phyloP scores from a whole-genome alignment of 2,113 vertebrate genomes.

The Copsychus sechellarum region DNA sequence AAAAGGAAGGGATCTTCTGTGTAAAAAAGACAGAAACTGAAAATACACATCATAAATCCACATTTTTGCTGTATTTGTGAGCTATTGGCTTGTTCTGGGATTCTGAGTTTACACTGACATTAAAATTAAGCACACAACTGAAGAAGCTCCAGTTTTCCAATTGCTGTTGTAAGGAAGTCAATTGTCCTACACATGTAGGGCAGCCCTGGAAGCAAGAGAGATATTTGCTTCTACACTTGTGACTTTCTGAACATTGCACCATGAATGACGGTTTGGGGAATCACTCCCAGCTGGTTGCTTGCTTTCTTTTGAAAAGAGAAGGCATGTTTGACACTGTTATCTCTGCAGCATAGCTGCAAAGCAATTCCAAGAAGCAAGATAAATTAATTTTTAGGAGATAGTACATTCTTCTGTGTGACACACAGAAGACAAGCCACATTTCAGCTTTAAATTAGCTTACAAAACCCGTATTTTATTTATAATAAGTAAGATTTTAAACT shows the following conservation, averaged over 20 bases:
- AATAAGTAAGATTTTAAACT: neutral
- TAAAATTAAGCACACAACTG: neutral
- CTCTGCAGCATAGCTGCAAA: neutral
- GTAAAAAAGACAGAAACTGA: neutral
- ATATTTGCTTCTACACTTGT: neutral
- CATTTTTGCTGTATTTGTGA: neutral
- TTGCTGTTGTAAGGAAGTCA: neutral
- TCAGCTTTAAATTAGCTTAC: neutral
- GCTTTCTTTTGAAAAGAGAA: neutral
- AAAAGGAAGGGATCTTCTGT: neutral
- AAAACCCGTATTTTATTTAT: neutral
- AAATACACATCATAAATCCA: neutral
- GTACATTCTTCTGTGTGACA: neutral
- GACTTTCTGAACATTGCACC: neutral
- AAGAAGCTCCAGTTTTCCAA: neutral
- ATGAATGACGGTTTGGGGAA: neutral
- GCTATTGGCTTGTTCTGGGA: neutral
- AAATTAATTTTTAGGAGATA: constrained; percentile 21
- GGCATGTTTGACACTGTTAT: neutral
- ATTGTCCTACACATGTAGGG: neutral
- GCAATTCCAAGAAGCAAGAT: neutral
- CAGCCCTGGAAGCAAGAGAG: neutral
- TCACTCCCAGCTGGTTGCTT: constrained; percentile 22
- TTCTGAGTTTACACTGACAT: neutral
- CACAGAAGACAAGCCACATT: neutral